Evolutionary conservation across 2,888 invertebrate genomes (phyloP), one percentile per base, ranked within the genome.

Genomic region (Isotomurus palustris): DNA sequence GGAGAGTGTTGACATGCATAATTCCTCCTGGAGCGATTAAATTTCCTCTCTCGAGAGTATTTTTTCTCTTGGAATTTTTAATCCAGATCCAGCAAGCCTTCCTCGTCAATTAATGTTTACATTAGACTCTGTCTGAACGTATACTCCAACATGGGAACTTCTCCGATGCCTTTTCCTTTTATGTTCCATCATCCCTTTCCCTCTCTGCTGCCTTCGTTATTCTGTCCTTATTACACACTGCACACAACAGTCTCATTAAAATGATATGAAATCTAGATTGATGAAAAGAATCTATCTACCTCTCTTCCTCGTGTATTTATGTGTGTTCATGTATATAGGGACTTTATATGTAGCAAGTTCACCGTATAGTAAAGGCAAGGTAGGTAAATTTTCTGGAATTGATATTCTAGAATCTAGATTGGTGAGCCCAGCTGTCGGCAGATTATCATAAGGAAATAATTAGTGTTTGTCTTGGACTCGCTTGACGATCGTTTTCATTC

Each of bases 391-490:
- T n/a, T n/a, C n/a, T n/a, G n/a, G n/a, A n/a, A n/a, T n/a, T n/a
- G n/a, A n/a, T n/a, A n/a, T n/a, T n/a, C n/a, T n/a, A n/a, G n/a
- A n/a, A n/a, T n/a, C n/a, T n/a, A n/a, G n/a, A n/a, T n/a, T n/a
- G n/a, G n/a, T n/a, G n/a, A n/a, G 21, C 43, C 43, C 53, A 53
- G 44, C 53, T 53, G 53, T 53, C 53, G 53, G 53, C 25, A 38
- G 45, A 53, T 53, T 53, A 53, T 45, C 53, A 53, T 53, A 53
- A 36, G 53, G 36, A 53, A 53, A 53, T 53, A 53, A 53, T 53
- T 53, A 53, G 45, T 53, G 53, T 43, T 43, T 43, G 43, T 43
- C 43, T 43, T 43, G 22, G 22, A 6, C 40, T 40, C n/a, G 32
- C 32, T 32, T 19, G 6, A 40, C 10, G 17, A 6, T 14, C 12